phyloP scores from a whole-genome alignment of 2,797 vertebrate genomes.

The Scyliorhinus canicula region DNA sequence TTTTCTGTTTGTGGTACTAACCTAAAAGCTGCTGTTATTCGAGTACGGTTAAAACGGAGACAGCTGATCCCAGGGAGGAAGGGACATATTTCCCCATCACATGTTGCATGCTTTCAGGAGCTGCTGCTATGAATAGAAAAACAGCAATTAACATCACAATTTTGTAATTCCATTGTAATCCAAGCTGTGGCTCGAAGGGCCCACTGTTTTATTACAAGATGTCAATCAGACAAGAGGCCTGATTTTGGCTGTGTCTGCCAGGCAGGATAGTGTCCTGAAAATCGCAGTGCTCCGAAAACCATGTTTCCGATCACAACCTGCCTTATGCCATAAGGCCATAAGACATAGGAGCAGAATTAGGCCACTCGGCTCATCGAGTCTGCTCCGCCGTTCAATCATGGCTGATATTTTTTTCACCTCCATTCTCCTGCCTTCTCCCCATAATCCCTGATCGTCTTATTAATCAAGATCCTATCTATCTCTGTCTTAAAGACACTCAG shows the following conservation, averaged over 20 bases:
- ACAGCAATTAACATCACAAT: neutral
- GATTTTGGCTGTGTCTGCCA: neutral
- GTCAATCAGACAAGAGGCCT: neutral
- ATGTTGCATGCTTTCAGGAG: neutral
- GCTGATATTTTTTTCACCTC: too few relatives aligned
- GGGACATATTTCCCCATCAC: neutral
- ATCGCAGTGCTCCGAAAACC: neutral
- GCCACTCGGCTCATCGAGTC: too few relatives aligned
- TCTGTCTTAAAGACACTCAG: too few relatives aligned
- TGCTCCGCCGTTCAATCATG: too few relatives aligned
- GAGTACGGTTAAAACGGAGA: neutral
- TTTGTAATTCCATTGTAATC: neutral
- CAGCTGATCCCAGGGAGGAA: neutral
- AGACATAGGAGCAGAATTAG: too few relatives aligned
- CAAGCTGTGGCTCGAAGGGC: neutral
- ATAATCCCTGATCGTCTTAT: too few relatives aligned
- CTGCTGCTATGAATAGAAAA: neutral
- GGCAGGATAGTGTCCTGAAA: neutral
- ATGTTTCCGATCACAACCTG: neutral
- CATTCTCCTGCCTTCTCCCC: too few relatives aligned
- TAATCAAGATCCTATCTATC: too few relatives aligned
- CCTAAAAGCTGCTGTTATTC: neutral
- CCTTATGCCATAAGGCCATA: neutral
- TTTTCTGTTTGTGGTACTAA: neutral
- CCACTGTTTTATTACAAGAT: neutral